These are phyloP conservation scores for Monopterus albus DNA, from an alignment of 2,113 vertebrate genomes.

Conservation along the genomic window DNA sequence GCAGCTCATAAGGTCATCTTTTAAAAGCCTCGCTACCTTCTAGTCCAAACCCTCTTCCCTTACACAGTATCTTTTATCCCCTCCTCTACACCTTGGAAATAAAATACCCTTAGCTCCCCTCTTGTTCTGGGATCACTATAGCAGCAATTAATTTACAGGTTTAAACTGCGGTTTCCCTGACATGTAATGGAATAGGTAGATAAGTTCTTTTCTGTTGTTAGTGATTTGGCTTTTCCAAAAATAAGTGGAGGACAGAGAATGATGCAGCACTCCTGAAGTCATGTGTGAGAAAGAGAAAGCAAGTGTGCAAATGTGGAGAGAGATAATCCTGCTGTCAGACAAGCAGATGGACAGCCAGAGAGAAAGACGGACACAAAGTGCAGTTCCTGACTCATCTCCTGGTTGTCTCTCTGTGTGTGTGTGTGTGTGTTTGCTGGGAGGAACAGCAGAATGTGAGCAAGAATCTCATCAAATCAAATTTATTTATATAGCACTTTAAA, in stretches of 20 bases:
- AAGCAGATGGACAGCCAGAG: slow-evolving; percentile 17
- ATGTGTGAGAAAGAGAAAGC: slow-evolving; percentile 5
- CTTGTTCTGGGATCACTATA: slow-evolving; percentile 49
- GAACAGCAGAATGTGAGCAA: slow-evolving; percentile 42
- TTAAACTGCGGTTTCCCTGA: slow-evolving; percentile 50
- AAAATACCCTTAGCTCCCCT: slow-evolving; percentile 54
- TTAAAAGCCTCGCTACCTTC: too few relatives aligned
- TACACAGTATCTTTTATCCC: slow-evolving; percentile 21
- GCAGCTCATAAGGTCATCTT: slow-evolving; percentile 23
- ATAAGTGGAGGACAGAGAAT: background rate
- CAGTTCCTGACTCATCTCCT: slow-evolving; percentile 53
- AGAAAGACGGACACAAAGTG: slow-evolving; percentile 42
- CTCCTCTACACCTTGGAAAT: slow-evolving; percentile 37
- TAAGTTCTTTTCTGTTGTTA: slow-evolving; percentile 40
- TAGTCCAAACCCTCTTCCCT: too few relatives aligned
- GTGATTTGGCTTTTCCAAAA: slow-evolving; percentile 28
- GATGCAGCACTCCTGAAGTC: slow-evolving; percentile 20
- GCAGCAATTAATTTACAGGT: slow-evolving; percentile 52
- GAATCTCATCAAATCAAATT: slow-evolving; percentile 54
- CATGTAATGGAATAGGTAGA: slow-evolving; percentile 38
- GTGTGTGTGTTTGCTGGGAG: slow-evolving; percentile 6
- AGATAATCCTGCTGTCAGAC: slow-evolving; percentile 25
- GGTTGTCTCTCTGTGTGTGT: slow-evolving; percentile 10
- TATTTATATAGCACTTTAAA: too few relatives aligned
- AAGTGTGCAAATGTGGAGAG: slow-evolving; percentile 13